Evolutionary conservation across 2,797 vertebrate genomes (phyloP).

Genomic region (Pseudotriccus pelzelni): DNA sequence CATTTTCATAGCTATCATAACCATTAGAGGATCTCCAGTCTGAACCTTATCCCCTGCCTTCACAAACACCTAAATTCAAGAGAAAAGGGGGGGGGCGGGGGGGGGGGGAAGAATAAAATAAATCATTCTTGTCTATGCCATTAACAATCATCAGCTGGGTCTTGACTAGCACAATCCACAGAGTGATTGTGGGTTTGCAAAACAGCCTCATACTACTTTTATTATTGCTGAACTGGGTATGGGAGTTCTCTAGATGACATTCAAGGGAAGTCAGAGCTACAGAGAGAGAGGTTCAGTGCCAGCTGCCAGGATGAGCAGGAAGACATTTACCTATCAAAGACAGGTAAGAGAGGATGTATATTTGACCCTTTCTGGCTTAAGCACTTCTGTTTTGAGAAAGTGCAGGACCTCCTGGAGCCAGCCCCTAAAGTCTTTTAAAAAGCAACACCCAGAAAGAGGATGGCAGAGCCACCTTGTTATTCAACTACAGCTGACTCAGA

Average conservation of each 20-base stretch:
- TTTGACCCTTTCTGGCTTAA: background rate
- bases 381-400: background rate
- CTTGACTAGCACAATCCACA: background rate
- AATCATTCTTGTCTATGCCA: background rate
- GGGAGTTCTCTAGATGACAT: background rate
- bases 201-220: background rate
- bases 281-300: background rate
- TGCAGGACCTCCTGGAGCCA: background rate
- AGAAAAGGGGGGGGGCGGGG: background rate
- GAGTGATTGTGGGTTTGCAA: background rate
- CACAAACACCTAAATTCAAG: slow-evolving; percentile 86
- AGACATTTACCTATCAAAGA: background rate
- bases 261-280: background rate
- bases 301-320: background rate
- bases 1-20: slow-evolving; percentile 99
- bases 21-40: slow-evolving; percentile 89
- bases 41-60: slow-evolving; percentile 89
- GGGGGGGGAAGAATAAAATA: background rate
- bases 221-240: background rate
- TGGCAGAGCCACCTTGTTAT: background rate
- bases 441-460: background rate
- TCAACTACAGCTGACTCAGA: background rate
- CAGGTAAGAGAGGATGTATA: background rate
- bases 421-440: background rate
- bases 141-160: background rate